A percentile compares a stretch with the other conserved stretches of the same genome.
These are phyloP conservation scores for Hypolimnas misippus DNA, from an alignment of 2,888 invertebrate genomes.

Conservation along the genomic window DNA sequence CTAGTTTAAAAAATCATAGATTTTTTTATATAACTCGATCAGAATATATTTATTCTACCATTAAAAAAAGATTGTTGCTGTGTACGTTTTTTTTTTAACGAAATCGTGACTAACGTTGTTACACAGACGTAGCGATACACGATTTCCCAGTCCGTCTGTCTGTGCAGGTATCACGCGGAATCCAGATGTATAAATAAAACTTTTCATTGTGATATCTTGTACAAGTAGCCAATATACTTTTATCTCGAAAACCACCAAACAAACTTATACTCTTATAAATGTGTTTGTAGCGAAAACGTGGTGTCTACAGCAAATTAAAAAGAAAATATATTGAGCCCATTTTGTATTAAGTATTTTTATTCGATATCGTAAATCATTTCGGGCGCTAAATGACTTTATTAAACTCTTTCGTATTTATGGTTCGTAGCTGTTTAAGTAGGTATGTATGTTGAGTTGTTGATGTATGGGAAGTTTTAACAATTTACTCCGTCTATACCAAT, in stretches of 20 bases:
- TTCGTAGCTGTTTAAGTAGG: neutral
- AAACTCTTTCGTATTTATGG: neutral
- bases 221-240: too few relatives aligned
- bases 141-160: too few relatives aligned
- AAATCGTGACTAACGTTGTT: neutral
- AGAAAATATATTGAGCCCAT: neutral
- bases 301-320: too few relatives aligned
- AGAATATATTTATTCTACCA: neutral
- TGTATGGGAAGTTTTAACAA: neutral
- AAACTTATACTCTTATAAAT: too few relatives aligned
- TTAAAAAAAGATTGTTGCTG: neutral
- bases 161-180: too few relatives aligned
- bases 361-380: neutral
- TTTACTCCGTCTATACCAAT: neutral
- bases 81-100: neutral
- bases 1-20: neutral
- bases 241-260: too few relatives aligned
- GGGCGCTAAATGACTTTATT: neutral
- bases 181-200: too few relatives aligned
- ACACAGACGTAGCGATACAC: neutral
- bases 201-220: too few relatives aligned
- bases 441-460: neutral
- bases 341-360: neutral
- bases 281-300: too few relatives aligned
- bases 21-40: neutral